A percentile compares a stretch with the other conserved stretches of the same genome.
Conservation (phyloP, 37 sponge, comb jelly and placozoan genomes). For the Beroe forskalii region DNA sequence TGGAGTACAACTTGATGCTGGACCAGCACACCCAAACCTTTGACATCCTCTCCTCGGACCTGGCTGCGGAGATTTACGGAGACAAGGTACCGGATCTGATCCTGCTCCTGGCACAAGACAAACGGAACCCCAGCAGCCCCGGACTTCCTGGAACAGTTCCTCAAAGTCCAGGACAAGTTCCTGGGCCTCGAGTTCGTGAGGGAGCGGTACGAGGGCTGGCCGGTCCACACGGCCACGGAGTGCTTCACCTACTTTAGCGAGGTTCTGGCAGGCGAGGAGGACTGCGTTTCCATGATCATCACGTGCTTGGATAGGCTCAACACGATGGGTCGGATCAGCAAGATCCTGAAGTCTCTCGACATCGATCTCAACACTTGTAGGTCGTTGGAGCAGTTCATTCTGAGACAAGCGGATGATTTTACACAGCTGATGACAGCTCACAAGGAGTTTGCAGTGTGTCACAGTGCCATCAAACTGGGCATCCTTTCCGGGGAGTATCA, state of each 20-base stretch:
- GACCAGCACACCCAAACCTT: neutral
- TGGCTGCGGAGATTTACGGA: constrained; percentile 39
- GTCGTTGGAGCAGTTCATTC: constrained; percentile 23
- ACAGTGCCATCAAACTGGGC: constrained; percentile 49
- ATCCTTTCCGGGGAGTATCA: constrained; percentile 17
- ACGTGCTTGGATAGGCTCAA: constrained; percentile 9
- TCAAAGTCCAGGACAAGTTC: constrained; percentile 6
- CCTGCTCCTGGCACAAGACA: neutral
- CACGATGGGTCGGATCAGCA: constrained; percentile 53
- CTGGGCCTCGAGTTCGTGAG: constrained; percentile 44
- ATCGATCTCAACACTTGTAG: constrained; percentile 3
- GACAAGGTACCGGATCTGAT: constrained; percentile 14
- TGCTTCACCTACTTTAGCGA: constrained; percentile 51
- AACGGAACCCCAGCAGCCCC: neutral
- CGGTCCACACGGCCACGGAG: constrained; percentile 18
- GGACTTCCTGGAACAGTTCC: neutral
- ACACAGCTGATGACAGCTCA: constrained; percentile 53
- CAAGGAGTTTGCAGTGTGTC: constrained; percentile 48
- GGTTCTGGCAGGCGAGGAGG: neutral
- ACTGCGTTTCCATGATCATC: constrained; percentile 2
- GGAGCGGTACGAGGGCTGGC: constrained; percentile 16
- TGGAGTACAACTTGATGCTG: constrained; percentile 23
- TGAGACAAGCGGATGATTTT: constrained; percentile 1
- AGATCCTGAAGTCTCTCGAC: constrained; percentile 5
- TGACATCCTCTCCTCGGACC: constrained; percentile 5